Conservation (phyloP, 2,113 vertebrate species). For the Tachuris rubrigastra region DNA sequence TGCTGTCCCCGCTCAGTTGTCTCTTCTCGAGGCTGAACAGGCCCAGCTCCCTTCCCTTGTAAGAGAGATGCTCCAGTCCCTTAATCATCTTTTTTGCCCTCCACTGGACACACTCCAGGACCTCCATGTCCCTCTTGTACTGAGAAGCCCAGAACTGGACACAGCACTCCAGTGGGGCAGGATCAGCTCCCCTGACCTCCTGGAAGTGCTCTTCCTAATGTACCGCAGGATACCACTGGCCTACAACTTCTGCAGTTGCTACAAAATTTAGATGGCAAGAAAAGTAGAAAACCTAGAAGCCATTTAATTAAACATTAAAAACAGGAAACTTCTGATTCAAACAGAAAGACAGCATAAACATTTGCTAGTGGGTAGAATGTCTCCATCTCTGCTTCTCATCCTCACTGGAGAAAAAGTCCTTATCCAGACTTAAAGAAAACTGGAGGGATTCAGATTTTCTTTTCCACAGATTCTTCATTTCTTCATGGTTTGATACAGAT, state of each 20-base stretch:
- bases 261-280: neutral
- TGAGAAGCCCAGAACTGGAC: neutral
- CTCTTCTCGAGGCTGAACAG: too few species aligned
- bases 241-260: neutral
- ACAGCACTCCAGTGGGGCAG: neutral
- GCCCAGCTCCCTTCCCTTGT: too few species aligned
- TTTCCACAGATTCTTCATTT: neutral
- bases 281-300: neutral
- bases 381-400: neutral
- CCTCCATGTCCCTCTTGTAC: neutral
- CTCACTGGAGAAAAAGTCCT: neutral
- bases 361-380: neutral
- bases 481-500: neutral
- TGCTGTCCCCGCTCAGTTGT: too few species aligned
- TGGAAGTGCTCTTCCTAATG: neutral
- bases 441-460: neutral
- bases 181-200: neutral
- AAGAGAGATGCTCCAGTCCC: too few species aligned
- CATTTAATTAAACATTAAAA: neutral
- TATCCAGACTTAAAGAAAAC: neutral
- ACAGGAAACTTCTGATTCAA: neutral
- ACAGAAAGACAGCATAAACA: neutral
- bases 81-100: neutral
- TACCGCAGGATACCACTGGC: neutral
- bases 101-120: neutral